Evolutionary conservation across 2,113 vertebrate genomes (phyloP), one percentile per base, ranked within the genome.

Genomic region (Corythornis vintsioides): DNA sequence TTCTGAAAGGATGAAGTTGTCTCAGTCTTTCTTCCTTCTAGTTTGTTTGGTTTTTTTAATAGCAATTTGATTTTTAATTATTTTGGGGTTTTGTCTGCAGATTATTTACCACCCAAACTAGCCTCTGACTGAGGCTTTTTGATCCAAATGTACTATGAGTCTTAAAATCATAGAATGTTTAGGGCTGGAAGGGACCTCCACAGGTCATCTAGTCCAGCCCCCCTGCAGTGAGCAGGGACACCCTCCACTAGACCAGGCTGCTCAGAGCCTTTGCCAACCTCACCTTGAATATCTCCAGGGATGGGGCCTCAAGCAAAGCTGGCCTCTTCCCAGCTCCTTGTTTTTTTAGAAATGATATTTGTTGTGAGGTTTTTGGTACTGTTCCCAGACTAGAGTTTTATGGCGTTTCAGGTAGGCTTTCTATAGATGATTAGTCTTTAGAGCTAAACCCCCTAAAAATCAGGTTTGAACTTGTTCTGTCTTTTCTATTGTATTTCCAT

Each of bases 401-500:
- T 11, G 45, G 72, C 92, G 73, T 88, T 93, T 89, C 86, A 84
- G 92, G 91, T 95, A 93, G 95, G 42, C 84, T 94, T 90, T 92
- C 93, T 88, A 71, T 88, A 82, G 83, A 50, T 81, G 88, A 85
- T 29, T 96, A 96, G 90, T 81, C 38, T 48, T 85, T 97, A 97
- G 96, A 71, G 79, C 77, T 86, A 66, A 93, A 94, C 42, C 25
- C 84, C 48, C 71, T 73, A 55, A 91, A 81, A 95, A 74, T 71
- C 69, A 33, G 61, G 92, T 95, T 95, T 88, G 88, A 81, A 92
- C 80, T 95, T n/a, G 89, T 75, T 95, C 88, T 94, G 89, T 95
- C 93, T 96, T 96, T 97, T 95, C 74, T 96, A 95, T 95, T 97
- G 84, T 97, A 94, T 94, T 97, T 95, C 31, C 90, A 64, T 74